A percentile compares a stretch with the other conserved stretches of the same genome.
Conservation (phyloP, 2,797 vertebrate genomes). For the Columba guinea region DNA sequence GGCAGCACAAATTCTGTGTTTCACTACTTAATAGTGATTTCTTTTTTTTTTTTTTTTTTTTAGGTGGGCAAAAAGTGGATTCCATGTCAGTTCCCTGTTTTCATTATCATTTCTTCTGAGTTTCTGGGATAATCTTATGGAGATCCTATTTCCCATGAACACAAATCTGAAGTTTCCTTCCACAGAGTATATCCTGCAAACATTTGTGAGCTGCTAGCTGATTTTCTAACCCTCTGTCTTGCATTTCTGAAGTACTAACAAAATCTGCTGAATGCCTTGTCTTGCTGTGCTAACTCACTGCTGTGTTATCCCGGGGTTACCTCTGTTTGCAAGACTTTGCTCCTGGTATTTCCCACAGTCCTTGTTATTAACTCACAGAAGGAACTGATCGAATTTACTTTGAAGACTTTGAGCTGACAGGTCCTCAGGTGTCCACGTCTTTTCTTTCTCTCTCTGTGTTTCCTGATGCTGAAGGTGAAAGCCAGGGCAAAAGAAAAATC, state of each 20-base stretch:
- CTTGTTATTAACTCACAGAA: slow-evolving; percentile 30
- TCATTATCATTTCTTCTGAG: background rate
- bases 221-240: background rate
- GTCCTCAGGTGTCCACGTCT: background rate
- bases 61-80: background rate
- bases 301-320: background rate
- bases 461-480: slow-evolving; percentile 14
- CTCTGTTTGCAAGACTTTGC: background rate
- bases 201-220: background rate
- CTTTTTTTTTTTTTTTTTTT: background rate
- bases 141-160: background rate
- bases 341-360: slow-evolving; percentile 19
- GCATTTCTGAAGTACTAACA: background rate
- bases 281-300: background rate
- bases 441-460: background rate
- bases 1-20: background rate
- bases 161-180: background rate
- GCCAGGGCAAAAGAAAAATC: background rate
- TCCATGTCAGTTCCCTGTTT: background rate
- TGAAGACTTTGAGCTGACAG: slow-evolving; percentile 25
- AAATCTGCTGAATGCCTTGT: background rate
- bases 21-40: background rate
- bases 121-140: background rate
- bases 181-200: background rate
- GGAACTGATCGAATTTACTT: slow-evolving; percentile 11